A percentile compares a stretch with the other conserved stretches of the same genome.
These are phyloP conservation scores for Macrobrachium rosenbergii DNA, from an alignment of 1,140 invertebrate genomes.

Conservation along the genomic window DNA sequence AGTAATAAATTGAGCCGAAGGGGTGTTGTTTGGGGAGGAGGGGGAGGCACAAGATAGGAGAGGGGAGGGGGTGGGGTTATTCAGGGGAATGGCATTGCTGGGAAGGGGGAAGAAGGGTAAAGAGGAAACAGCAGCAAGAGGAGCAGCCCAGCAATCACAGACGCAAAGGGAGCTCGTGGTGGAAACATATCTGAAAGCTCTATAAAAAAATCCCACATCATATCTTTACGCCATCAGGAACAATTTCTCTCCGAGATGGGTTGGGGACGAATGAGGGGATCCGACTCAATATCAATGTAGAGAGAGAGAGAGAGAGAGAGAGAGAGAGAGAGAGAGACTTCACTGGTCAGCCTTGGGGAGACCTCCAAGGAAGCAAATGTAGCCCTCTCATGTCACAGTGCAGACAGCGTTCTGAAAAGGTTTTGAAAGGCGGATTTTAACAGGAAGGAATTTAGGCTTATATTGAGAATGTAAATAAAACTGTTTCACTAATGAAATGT, in stretches of 20 bases:
- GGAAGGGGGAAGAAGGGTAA: not conserved
- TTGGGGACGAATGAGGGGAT: not conserved
- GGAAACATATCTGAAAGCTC: too few species aligned
- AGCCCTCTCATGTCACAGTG: not conserved
- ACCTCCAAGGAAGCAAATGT: not conserved
- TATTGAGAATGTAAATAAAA: too few species aligned
- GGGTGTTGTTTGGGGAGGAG: not conserved
- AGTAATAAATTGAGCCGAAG: too few species aligned
- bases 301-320: too few species aligned
- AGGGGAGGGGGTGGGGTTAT: not conserved
- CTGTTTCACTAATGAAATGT: too few species aligned
- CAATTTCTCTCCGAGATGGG: constrained; percentile 19
- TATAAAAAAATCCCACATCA: constrained; percentile 3
- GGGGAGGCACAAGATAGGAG: not conserved
- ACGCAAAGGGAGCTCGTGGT: not conserved
- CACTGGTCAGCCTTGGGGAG: not conserved
- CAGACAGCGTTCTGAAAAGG: too few species aligned
- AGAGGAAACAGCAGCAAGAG: not conserved
- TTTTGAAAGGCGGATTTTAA: too few species aligned
- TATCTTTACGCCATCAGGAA: constrained; percentile 39
- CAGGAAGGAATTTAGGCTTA: too few species aligned
- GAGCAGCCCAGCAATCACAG: not conserved
- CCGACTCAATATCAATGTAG: constrained; percentile 39
- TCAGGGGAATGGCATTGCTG: not conserved
- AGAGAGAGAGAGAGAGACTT: too few species aligned